Conservation (phyloP, 1,140 invertebrate genomes). For the Meteorus sp. region DNA sequence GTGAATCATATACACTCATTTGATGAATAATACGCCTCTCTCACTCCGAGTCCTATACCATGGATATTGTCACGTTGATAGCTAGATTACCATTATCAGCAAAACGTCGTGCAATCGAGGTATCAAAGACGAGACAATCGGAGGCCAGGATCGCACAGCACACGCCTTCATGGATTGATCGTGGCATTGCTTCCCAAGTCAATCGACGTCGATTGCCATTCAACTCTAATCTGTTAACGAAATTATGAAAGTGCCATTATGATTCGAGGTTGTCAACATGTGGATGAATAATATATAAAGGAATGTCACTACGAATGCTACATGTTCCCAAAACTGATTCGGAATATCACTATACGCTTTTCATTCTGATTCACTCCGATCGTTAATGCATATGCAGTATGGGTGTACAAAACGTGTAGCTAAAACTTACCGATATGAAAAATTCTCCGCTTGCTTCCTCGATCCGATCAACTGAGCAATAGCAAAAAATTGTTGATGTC, state of each 20-base stretch:
- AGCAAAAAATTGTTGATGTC: conserved; percentile 98
- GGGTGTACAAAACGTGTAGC: neutral
- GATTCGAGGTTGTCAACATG: too few species aligned
- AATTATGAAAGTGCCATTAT: too few species aligned
- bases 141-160: conserved; percentile 97
- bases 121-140: conserved; percentile 99
- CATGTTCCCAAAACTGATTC: too few species aligned
- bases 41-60: conserved; percentile 65
- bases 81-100: conserved; percentile 99
- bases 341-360: too few species aligned
- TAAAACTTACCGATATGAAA: conserved; percentile 82
- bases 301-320: too few species aligned
- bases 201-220: conserved; percentile 91
- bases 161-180: conserved; percentile 98
- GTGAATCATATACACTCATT: neutral
- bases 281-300: too few species aligned
- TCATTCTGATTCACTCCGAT: too few species aligned
- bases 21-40: neutral
- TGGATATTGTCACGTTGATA: conserved; percentile 98
- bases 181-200: conserved; percentile 98
- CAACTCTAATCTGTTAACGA: conserved; percentile 78
- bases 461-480: conserved; percentile 99
- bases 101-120: conserved; percentile 96
- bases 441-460: conserved; percentile 97
- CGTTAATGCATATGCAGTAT: too few species aligned